Evolutionary conservation across 2,888 invertebrate genomes (phyloP).

Genomic region (Zhuqinia jingwanae): DNA sequence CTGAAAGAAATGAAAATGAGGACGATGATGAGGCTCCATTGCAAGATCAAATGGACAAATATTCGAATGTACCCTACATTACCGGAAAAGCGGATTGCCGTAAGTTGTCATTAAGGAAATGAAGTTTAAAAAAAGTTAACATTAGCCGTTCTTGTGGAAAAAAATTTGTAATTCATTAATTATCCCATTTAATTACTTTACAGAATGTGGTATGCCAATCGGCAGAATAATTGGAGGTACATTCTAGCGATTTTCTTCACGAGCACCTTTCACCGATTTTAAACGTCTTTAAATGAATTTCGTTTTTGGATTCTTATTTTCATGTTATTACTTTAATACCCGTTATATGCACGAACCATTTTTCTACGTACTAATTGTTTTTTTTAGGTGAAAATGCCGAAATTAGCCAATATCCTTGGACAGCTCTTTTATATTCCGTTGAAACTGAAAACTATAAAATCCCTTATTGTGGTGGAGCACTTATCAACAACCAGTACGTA

Average conservation of each 20-base stretch:
- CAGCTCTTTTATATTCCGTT: slow-evolving; percentile 61
- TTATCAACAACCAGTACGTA: slow-evolving; percentile 74
- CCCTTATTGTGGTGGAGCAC: slow-evolving; percentile 67
- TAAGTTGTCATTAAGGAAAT: background rate
- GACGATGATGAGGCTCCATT: slow-evolving; percentile 15
- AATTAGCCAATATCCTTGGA: slow-evolving; percentile 77
- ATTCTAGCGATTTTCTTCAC: no score
- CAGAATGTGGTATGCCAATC: slow-evolving; percentile 51
- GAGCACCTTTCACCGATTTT: no score
- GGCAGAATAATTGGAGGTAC: slow-evolving; percentile 54
- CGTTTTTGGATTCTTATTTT: background rate
- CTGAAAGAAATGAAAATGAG: background rate
- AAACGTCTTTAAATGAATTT: no score
- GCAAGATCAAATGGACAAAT: slow-evolving; percentile 53
- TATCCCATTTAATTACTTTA: no score
- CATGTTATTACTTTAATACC: background rate
- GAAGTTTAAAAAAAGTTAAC: no score
- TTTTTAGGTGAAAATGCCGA: slow-evolving; percentile 64
- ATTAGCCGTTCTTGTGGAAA: no score
- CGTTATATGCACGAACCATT: no score
- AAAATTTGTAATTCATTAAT: no score
- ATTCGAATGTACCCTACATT: slow-evolving; percentile 40
- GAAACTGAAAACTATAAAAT: slow-evolving; percentile 53
- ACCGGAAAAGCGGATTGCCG: background rate
- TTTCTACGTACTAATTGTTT: no score